Evolutionary conservation across 2,888 invertebrate species (phyloP), one percentile per base, ranked within the genome.

Genomic region (Keiferia lycopersicella): DNA sequence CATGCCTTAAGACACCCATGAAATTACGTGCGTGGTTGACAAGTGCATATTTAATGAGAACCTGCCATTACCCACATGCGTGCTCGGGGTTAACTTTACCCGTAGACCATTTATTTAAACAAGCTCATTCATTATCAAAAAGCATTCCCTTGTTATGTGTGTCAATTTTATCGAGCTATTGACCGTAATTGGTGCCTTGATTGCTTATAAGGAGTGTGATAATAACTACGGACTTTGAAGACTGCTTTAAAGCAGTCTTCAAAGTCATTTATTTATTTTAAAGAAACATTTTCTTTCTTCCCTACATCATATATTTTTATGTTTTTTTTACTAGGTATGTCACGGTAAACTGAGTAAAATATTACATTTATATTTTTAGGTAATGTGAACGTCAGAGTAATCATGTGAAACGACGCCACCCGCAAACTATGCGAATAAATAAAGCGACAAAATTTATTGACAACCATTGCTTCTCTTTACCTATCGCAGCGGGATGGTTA

Each of bases 401-500:
- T 72, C 71, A 71, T 68, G 68, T 69, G 69, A 72, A 66, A 74
- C 73, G 70, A 56, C 70, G 69, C 69, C 71, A 73, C 71, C 72
- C 71, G 65, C 71, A 75, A 75, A 75, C 75, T 74, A 75, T 69
- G 70, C 73, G 70, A 74, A 79, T 79, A 77, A 79, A 79, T 77
- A 79, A 72, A 69, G 68, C 75, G 73, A 74, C 77, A 80, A 77
- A 79, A 83, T 83, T 84, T 80, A 81, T 81, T 73, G 78, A 76
- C 73, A 78, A 68, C 80, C 82, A 86, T 86, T 78, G 79, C 80
- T 77, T 74, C 78, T 80, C 80, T 80, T 79, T 78, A 84, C 82
- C 80, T 80, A 79, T 80, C 87, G 73, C 87, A 86, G 87, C 87
- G 79, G 87, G 87, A 78, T 72, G 75, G 82, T 83, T 80, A 83